A percentile compares a stretch with the other conserved stretches of the same genome.
Evolutionary conservation across 2,888 invertebrate genomes (phyloP).

Genomic region (Tetropium fuscum): DNA sequence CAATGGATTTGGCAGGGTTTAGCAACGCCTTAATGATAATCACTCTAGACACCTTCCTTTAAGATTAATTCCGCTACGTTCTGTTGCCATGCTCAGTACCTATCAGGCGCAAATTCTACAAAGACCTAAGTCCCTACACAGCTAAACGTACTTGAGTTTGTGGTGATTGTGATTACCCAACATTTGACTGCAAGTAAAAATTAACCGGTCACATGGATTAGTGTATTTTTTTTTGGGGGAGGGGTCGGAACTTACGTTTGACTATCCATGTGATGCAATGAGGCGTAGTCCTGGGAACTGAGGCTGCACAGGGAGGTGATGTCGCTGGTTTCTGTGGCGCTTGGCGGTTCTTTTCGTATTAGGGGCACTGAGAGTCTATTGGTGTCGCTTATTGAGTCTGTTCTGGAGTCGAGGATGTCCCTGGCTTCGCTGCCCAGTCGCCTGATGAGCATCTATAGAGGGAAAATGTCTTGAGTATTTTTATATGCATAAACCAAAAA

Average conservation of each 20-base stretch:
- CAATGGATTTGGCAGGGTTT: too few relatives aligned
- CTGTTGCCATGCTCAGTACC: slow-evolving; percentile 13
- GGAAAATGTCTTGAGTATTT: too few relatives aligned
- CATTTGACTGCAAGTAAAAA: slow-evolving; percentile 37
- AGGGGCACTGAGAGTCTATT: slow-evolving; percentile 66
- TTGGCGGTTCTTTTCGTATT: slow-evolving; percentile 69
- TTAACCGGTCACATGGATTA: slow-evolving; percentile 2
- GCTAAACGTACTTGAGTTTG: slow-evolving; percentile 40
- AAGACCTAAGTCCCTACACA: slow-evolving; percentile 10
- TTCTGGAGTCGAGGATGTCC: slow-evolving; percentile 61
- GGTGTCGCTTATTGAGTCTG: slow-evolving; percentile 59
- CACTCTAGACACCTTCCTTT: too few relatives aligned
- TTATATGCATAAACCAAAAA: too few relatives aligned
- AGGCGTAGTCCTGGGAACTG: slow-evolving; percentile 70
- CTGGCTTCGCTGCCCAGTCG: slow-evolving; percentile 74
- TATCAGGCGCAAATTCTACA: slow-evolving; percentile 9
- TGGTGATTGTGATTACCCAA: slow-evolving; percentile 40
- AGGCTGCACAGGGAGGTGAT: slow-evolving; percentile 80
- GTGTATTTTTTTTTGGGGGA: neutral
- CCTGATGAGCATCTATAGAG: slow-evolving; percentile 74
- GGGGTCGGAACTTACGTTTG: slow-evolving; percentile 56
- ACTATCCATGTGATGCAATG: slow-evolving; percentile 69
- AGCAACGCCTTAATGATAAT: too few relatives aligned
- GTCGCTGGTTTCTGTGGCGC: slow-evolving; percentile 78
- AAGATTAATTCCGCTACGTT: too few relatives aligned